phyloP scores from a whole-genome alignment of 2,797 vertebrate species.

The Heterohyrax brucei region DNA sequence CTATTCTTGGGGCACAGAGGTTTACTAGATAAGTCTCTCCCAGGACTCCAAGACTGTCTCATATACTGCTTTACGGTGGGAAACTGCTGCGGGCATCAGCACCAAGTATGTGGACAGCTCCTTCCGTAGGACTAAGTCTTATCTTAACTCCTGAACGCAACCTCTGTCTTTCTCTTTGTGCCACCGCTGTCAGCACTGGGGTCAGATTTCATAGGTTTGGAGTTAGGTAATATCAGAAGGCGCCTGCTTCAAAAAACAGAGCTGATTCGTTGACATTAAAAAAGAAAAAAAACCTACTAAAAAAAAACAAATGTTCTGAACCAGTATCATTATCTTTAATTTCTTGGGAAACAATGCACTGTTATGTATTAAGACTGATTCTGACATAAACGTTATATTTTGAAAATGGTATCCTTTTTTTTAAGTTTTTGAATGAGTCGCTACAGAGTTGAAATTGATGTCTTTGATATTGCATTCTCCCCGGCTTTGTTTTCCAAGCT shows the following conservation, averaged over 20 bases:
- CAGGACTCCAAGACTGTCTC: neutral
- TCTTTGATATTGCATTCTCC: slow-evolving; percentile 50
- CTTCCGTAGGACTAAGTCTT: slow-evolving; percentile 5
- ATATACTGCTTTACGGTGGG: neutral
- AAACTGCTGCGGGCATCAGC: slow-evolving; percentile 70
- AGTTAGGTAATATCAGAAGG: slow-evolving; percentile 6
- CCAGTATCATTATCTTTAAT: neutral
- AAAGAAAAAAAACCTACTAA: neutral
- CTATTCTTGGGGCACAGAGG: neutral
- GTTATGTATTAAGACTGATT: slow-evolving; percentile 16
- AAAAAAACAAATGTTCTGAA: slow-evolving; percentile 29
- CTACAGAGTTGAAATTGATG: slow-evolving; percentile 69
- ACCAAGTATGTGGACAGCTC: slow-evolving; percentile 74
- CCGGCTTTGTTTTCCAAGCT: slow-evolving; percentile 55
- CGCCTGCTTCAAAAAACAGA: slow-evolving; percentile 50
- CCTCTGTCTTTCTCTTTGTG: slow-evolving; percentile 24
- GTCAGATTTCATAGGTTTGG: neutral
- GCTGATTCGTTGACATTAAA: neutral
- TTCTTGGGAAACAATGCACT: slow-evolving; percentile 46
- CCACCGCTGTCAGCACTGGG: neutral
- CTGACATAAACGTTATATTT: slow-evolving; percentile 62
- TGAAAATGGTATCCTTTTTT: slow-evolving; percentile 54
- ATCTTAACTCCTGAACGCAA: neutral
- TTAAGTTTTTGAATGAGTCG: slow-evolving; percentile 2
- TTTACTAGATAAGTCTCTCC: neutral